A percentile compares a stretch with the other conserved stretches of the same genome.
Conservation (phyloP, 2,797 vertebrate species). For the Mus minutoides region DNA sequence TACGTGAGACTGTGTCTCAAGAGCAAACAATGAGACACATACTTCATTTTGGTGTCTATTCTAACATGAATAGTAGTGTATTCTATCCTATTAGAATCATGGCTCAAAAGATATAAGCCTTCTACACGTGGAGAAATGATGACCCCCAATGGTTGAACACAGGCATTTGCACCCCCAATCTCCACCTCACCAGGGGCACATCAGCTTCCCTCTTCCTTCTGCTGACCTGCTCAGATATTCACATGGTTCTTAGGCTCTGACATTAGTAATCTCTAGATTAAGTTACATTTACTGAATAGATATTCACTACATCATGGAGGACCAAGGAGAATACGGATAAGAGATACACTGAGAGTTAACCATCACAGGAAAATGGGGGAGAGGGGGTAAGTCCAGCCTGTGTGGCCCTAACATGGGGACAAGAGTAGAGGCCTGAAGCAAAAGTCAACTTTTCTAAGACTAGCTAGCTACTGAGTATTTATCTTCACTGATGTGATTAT, state of each 20-base stretch:
- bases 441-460: slow-evolving; percentile 34
- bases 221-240: not conserved
- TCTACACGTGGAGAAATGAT: slow-evolving; percentile 76
- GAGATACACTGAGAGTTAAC: not conserved
- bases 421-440: not conserved
- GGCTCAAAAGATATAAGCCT: slow-evolving; percentile 14
- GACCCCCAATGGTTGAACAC: slow-evolving; percentile 84
- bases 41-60: slow-evolving; percentile 29
- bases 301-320: not conserved
- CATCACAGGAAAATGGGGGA: not conserved
- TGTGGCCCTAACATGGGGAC: not conserved
- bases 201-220: not conserved
- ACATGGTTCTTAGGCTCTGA: not conserved
- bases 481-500: slow-evolving; percentile 24
- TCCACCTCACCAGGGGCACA: not conserved
- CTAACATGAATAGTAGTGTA: not conserved
- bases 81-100: not conserved
- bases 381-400: not conserved
- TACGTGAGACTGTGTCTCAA: not conserved
- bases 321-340: not conserved
- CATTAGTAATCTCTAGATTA: not conserved
- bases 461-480: not conserved
- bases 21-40: not conserved
- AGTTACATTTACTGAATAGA: not conserved
- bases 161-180: slow-evolving; percentile 40